Evolutionary conservation across 1,140 invertebrate species (phyloP), one percentile per base, ranked within the genome.

Genomic region (Sycophaga agraensis): DNA sequence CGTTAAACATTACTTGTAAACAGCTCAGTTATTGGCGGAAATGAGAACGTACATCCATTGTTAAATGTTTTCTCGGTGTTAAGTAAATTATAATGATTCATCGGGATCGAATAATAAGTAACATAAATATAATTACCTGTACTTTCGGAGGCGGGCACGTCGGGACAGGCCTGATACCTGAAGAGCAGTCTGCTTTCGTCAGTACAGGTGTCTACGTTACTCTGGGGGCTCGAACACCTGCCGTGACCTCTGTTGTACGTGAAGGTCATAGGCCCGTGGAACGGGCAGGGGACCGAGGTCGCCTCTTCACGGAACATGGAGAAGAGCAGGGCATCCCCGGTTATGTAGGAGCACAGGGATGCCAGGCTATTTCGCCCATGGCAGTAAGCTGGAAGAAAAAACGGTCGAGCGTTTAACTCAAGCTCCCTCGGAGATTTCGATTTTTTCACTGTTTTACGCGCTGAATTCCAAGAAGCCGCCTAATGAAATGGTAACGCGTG

Each of bases 111-210:
- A n/a, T n/a, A n/a, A n/a, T n/a, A n/a, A n/a, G n/a, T n/a, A n/a
- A n/a, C n/a, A n/a, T n/a, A n/a, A n/a, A n/a, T n/a, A n/a, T n/a
- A n/a, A n/a, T 76, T 76, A 91, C 91, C 87, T 74, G 90, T 88
- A 71, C 90, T 91, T 77, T 92, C 91, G 1, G 92, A 92, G 40
- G 89, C 91, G 21, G 85, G 84, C 6, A 96, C 87, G 76, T 96
- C 93, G 0, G 92, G 91, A 78, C 94, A 97, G 16, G 93, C 93
- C 82, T 96, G 93, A 76, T 94, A 96, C 73, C 88, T 88, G 67
- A 97, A 86, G 42, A 96, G 82, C 28, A 96, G 81, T 63, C 91
- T 84, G 63, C 89, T 93, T 70, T 94, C 89, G 70, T 96, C 92
- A 1, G 91, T 95, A 79, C 93, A 97, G 49, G 90, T 89, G 74